phyloP scores from a whole-genome alignment of 2,888 invertebrate species.

The Pristionchus japonicus region DNA sequence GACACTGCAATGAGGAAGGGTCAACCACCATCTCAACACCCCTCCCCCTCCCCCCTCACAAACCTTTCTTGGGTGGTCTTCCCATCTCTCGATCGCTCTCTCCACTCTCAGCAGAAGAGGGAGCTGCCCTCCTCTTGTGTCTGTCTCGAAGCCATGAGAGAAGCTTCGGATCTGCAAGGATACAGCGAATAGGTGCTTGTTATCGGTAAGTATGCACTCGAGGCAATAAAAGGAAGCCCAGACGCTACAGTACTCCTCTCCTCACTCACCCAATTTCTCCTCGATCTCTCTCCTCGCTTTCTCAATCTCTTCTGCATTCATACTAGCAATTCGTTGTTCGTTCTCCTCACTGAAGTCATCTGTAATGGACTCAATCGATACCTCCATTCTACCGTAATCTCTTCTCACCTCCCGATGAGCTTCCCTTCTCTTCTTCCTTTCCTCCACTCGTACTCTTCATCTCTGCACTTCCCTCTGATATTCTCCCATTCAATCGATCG shows the following conservation, averaged over 20 bases:
- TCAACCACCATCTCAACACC: too few species aligned
- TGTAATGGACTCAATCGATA: background rate
- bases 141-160: slow-evolving; percentile 62
- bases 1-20: slow-evolving; percentile 49
- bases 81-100: slow-evolving; percentile 42
- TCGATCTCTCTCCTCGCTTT: slow-evolving; percentile 58
- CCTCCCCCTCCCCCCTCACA: too few species aligned
- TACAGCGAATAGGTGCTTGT: background rate
- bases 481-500: slow-evolving; percentile 62
- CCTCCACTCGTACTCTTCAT: slow-evolving; percentile 43
- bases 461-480: slow-evolving; percentile 36
- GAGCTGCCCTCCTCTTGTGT: slow-evolving; percentile 48
- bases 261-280: slow-evolving; percentile 55
- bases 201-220: background rate
- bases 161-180: slow-evolving; percentile 58
- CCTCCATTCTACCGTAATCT: background rate
- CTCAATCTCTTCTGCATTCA: slow-evolving; percentile 60
- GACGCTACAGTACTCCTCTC: too few species aligned
- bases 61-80: slow-evolving; percentile 47
- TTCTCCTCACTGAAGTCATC: slow-evolving; percentile 27
- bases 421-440: slow-evolving; percentile 1
- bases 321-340: slow-evolving; percentile 32
- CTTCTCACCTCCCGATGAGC: slow-evolving; percentile 14
- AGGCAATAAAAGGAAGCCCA: background rate
- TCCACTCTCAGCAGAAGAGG: slow-evolving; percentile 35